Base-by-base conservation (phyloP, 2,113 vertebrate species). In the Rhinolophus ferrumequinum region DNA sequence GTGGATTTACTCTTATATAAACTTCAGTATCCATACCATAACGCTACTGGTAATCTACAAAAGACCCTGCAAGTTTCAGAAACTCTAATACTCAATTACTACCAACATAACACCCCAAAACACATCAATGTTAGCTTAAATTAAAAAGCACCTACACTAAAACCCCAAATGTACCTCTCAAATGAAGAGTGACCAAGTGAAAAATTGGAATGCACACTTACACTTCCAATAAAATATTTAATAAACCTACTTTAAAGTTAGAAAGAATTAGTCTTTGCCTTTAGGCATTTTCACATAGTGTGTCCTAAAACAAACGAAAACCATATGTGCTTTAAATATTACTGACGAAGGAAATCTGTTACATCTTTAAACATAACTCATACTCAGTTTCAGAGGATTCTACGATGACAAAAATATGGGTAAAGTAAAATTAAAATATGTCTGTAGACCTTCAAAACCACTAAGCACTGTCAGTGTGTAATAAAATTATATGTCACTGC, bases 311-410 rank as follows among this genome's bases (percentile, higher is more conserved):
- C 38, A 88, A 62, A 70, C 24, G 54, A 44, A 70, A 88, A 58
- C 6, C 7, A 58, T 15, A 66, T 26, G 66, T 60, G 24, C 30
- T 85, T 90, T 85, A 90, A 76, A 69, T 47, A 56, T 22, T 66
- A 83, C 19, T 76, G 18, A 81, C 44, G 9, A 56, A 58, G 19
- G 35, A 47, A 47, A 67, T 58, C n/a, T 76, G 35, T 28, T 69
- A 77, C 16, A 84, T 47, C 50, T 85, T 83, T 83, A 90, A 58
- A 90, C 24, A 76, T 84, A 90, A 76, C 58, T 67, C n/a, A 66
- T 28, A 75, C 26, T 75, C 22, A 60, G 60, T 60, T 58, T 69
- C 41, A 95, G 24, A 83, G 18, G 26, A 5, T 35, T 56, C 58
- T 66, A 54, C 24, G 22, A 90, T 76, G 14, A 91, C 50, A 62